Evolutionary conservation across 2,888 invertebrate genomes (phyloP).

Genomic region (Tetramorium bicarinatum): DNA sequence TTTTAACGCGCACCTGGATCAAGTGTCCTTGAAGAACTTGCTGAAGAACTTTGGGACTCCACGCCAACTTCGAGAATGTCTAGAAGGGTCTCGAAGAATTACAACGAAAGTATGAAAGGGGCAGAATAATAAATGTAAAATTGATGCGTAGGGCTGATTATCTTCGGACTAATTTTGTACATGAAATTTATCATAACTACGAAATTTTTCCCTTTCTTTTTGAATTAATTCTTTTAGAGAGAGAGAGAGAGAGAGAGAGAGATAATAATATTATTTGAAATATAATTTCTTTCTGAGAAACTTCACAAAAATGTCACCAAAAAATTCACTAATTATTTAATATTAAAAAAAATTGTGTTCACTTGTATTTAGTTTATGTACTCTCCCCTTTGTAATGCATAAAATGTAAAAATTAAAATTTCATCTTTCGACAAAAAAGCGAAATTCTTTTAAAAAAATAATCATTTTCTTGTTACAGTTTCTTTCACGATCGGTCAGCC

Average conservation of each 20-base stretch:
- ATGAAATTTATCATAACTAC: conserved; percentile 1
- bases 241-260: background rate
- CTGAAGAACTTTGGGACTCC: conserved; percentile 24
- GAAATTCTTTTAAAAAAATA: background rate
- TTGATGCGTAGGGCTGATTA: background rate
- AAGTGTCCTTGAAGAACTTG: conserved; percentile 50
- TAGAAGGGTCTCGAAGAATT: conserved; percentile 10
- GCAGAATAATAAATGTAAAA: conserved; percentile 3
- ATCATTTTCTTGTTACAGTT: background rate
- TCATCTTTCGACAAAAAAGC: background rate
- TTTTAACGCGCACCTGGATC: conserved; percentile 24
- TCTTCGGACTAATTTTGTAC: background rate
- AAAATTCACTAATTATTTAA: background rate
- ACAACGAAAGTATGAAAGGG: conserved; percentile 6
- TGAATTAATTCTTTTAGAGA: background rate
- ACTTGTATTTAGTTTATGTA: background rate
- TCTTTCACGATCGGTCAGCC: background rate
- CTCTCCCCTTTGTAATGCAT: background rate
- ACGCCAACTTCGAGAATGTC: conserved; percentile 20
- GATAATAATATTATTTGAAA: background rate
- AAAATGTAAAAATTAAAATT: background rate
- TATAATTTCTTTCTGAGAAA: background rate
- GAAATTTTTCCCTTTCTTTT: background rate
- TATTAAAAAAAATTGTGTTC: background rate
- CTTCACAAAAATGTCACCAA: background rate